Percentiles rank a stretch among this genome's conserved stretches.
These are phyloP conservation scores for Pungitius pungitius DNA, from an alignment of 2,113 vertebrate species.

Conservation along the genomic window DNA sequence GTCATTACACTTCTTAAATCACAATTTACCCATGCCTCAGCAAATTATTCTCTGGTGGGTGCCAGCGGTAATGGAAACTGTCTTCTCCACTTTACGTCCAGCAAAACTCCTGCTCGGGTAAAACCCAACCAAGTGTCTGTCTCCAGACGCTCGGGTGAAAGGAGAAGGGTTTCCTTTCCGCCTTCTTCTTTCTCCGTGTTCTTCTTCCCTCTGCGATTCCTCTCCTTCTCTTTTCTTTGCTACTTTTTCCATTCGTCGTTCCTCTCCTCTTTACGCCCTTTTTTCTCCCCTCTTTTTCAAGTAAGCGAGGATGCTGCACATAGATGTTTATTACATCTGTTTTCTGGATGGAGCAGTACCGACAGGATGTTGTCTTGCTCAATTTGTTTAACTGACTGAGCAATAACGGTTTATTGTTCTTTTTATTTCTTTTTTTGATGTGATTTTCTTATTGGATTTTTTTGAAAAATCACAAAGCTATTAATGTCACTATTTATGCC, in stretches of 20 bases:
- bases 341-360: conserved; percentile 28
- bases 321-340: conserved; percentile 37
- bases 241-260: not conserved
- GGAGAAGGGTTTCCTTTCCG: conserved; percentile 7
- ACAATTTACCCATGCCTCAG: conserved; percentile 86
- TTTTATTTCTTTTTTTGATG: not conserved
- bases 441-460: conserved; percentile 1
- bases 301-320: conserved; percentile 35
- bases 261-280: not conserved
- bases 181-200: not conserved
- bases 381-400: conserved; percentile 45
- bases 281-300: not conserved
- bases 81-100: conserved; percentile 82
- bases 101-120: conserved; percentile 74
- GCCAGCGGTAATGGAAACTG: conserved; percentile 86
- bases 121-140: conserved; percentile 63
- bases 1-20: conserved; percentile 89
- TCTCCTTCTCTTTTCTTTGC: not conserved
- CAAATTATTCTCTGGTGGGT: conserved; percentile 82
- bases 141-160: conserved; percentile 23
- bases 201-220: not conserved
- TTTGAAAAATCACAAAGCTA: conserved; percentile 7
- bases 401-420: conserved; percentile 2
- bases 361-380: conserved; percentile 40
- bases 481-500: not conserved